phyloP scores from a whole-genome alignment of 2,113 vertebrate genomes.

The Plecturocebus donacophilus region DNA sequence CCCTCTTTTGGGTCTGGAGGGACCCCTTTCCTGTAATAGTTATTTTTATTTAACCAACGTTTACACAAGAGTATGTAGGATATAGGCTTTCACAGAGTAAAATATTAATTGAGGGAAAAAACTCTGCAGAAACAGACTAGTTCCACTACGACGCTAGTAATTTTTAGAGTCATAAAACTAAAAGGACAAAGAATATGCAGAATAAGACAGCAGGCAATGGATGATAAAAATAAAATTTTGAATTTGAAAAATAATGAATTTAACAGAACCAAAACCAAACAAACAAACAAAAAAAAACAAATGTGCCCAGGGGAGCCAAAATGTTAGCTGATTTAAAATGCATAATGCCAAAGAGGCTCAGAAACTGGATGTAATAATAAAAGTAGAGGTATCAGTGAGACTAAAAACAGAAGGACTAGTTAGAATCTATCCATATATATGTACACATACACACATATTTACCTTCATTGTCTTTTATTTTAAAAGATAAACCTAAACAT shows the following conservation, averaged over 20 bases:
- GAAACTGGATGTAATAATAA: background rate
- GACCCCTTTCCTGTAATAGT: background rate
- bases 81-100: background rate
- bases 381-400: background rate
- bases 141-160: background rate
- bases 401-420: background rate
- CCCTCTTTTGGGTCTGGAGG: no score
- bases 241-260: conserved; percentile 11
- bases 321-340: background rate
- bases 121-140: background rate
- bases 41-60: background rate
- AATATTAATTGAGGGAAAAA: background rate
- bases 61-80: background rate
- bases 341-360: background rate
- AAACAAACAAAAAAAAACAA: background rate
- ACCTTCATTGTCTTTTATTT: background rate
- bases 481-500: background rate
- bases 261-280: background rate
- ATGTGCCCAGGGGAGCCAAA: background rate
- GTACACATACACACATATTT: background rate
- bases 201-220: background rate
- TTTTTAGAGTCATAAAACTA: background rate
- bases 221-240: conserved; percentile 11
- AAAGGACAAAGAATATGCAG: background rate
- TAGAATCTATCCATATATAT: background rate